A percentile compares a stretch with the other conserved stretches of the same genome.
phyloP scores from a whole-genome alignment of 1,140 invertebrate species.

The Drosophila dunni region DNA sequence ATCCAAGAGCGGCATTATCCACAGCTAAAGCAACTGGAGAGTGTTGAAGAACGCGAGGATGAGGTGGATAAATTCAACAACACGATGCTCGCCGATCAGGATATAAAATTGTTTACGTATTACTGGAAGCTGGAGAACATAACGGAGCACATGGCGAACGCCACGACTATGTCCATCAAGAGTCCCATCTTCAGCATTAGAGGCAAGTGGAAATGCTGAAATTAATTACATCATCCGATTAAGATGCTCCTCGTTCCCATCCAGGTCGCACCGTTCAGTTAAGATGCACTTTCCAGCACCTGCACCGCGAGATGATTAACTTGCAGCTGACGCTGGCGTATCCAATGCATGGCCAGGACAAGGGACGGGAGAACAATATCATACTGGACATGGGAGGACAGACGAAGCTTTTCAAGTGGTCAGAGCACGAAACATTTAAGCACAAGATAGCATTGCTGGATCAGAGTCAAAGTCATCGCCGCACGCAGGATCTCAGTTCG shows the following conservation, averaged over 20 bases:
- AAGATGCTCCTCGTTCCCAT: neutral
- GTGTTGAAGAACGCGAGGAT: slow-evolving; percentile 40
- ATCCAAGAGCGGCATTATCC: slow-evolving; percentile 38
- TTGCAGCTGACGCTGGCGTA: slow-evolving; percentile 60
- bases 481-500: slow-evolving; percentile 70
- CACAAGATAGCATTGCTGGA: slow-evolving; percentile 79
- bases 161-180: slow-evolving; percentile 35
- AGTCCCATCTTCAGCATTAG: slow-evolving; percentile 80
- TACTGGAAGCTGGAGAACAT: slow-evolving; percentile 82
- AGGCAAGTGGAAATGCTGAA: slow-evolving; percentile 44
- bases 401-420: slow-evolving; percentile 69
- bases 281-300: slow-evolving; percentile 72
- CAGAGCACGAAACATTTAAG: slow-evolving; percentile 61
- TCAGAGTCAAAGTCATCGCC: slow-evolving; percentile 62
- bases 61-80: slow-evolving; percentile 78
- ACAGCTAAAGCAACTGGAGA: slow-evolving; percentile 45
- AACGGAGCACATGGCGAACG: slow-evolving; percentile 63
- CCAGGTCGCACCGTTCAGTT: slow-evolving; percentile 71
- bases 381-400: slow-evolving; percentile 74
- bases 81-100: slow-evolving; percentile 70
- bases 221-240: neutral
- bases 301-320: slow-evolving; percentile 75
- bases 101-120: slow-evolving; percentile 76
- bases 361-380: slow-evolving; percentile 61
- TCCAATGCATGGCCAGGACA: slow-evolving; percentile 14